Conservation (phyloP, 1,140 invertebrate species). For the Euborellia annulipes region DNA sequence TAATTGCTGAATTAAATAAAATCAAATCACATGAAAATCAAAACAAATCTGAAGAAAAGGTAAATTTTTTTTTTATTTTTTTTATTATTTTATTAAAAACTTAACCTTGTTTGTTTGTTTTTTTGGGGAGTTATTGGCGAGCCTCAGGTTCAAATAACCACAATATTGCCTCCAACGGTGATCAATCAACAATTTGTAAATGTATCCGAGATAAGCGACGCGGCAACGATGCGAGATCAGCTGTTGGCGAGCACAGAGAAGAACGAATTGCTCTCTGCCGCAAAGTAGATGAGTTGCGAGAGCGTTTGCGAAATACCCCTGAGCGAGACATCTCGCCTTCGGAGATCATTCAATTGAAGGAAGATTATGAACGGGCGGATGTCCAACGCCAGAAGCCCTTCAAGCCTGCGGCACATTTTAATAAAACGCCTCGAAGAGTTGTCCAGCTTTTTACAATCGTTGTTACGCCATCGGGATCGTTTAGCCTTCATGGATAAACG, state of each 20-base stretch:
- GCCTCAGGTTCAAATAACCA: too few relatives aligned
- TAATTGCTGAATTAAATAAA: slow-evolving; percentile 11
- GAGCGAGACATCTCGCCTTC: slow-evolving; percentile 11
- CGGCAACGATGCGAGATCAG: slow-evolving; percentile 17
- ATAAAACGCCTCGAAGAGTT: slow-evolving; percentile 48
- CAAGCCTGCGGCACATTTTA: slow-evolving; percentile 43
- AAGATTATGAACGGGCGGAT: slow-evolving; percentile 21
- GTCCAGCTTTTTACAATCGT: slow-evolving; percentile 49
- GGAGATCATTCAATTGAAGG: slow-evolving; percentile 13
- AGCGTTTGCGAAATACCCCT: slow-evolving; percentile 20
- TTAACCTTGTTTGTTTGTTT: too few relatives aligned
- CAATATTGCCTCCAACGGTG: too few relatives aligned
- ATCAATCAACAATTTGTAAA: too few relatives aligned
- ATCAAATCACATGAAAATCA: too few relatives aligned
- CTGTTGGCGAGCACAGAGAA: slow-evolving; percentile 17
- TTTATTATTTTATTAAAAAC: too few relatives aligned
- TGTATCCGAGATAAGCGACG: slow-evolving; percentile 10
- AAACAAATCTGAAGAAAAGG: too few relatives aligned
- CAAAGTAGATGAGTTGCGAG: slow-evolving; percentile 19
- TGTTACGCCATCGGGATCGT: slow-evolving; percentile 43
- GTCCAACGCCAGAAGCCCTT: slow-evolving; percentile 35
- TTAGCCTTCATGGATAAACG: slow-evolving; percentile 31
- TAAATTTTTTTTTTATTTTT: too few relatives aligned
- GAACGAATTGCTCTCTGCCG: slow-evolving; percentile 15
- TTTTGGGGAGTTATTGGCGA: too few relatives aligned